Percentiles rank a stretch among this genome's conserved stretches.
Conservation (phyloP, 35 echinoderm and acorn worm genomes). For the Holothuria glaberrima region DNA sequence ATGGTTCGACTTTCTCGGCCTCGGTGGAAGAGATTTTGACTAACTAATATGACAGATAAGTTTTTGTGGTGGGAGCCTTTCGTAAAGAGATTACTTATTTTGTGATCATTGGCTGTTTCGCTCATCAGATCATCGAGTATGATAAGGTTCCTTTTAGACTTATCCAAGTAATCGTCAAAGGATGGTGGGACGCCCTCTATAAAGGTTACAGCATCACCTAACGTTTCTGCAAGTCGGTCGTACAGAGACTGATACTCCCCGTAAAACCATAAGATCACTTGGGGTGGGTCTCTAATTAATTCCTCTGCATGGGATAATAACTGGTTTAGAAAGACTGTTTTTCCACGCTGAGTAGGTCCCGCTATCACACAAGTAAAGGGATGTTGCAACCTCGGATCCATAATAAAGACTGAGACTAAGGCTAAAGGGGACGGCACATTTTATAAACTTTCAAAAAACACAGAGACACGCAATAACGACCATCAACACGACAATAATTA, state of each 20-base stretch:
- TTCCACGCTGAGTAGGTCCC: slow-evolving; percentile 58
- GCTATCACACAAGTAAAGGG: slow-evolving; percentile 48
- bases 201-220: slow-evolving; percentile 44
- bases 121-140: slow-evolving; percentile 78
- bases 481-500: too few species aligned
- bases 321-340: slow-evolving; percentile 58
- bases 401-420: background rate
- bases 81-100: slow-evolving; percentile 44
- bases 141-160: slow-evolving; percentile 57
- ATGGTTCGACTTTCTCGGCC: slow-evolving; percentile 54
- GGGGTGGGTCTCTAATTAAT: slow-evolving; percentile 38
- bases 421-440: too few species aligned
- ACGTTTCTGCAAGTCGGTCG: background rate
- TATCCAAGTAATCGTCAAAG: slow-evolving; percentile 52
- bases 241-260: slow-evolving; percentile 63
- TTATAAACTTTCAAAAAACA: too few species aligned
- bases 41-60: slow-evolving; percentile 25
- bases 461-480: too few species aligned
- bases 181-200: slow-evolving; percentile 62
- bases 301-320: slow-evolving; percentile 61
- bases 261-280: slow-evolving; percentile 80
- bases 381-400: slow-evolving; percentile 59
- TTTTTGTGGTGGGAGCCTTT: slow-evolving; percentile 59
- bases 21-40: too few species aligned
- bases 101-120: slow-evolving; percentile 59